Evolutionary conservation across 2,113 vertebrate genomes (phyloP), one percentile per base, ranked within the genome.

Genomic region (Misgurnus mizolepis): DNA sequence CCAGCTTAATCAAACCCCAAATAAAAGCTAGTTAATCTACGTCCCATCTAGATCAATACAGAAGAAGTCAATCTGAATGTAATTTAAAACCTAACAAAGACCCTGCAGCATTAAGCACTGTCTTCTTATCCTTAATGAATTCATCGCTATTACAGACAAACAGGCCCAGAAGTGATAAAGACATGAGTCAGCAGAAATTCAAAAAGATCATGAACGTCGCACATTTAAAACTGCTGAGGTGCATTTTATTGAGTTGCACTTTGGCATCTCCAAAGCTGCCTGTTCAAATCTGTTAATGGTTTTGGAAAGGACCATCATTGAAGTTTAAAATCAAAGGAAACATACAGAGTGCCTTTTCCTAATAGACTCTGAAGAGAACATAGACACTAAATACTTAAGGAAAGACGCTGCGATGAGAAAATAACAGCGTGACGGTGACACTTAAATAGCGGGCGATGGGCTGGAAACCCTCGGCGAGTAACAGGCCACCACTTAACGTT

Each of bases 241-340:
- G 53, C 58, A 39, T 77, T 69, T 67, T 50, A 81, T 86, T 85
- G 74, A 61, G 71, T 64, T 41, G 27, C 17, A 45, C 47, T 53
- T 60, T 62, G 55, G 67, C 39, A 18, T 47, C 41, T 66, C 47
- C 78, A 34, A 34, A 68, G 45, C 81, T 65, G n/a, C 76, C 41
- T 47, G 49, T 67, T 72, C 34, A 3, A 50, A 43, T 69, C 47
- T 81, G 34, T 45, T 53, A 34, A 41, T 50, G 22, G 43, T 68
- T 22, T 18, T n/a, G 72, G n/a, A 72, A 61, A 12, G 27, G 50
- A 43, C 14, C 40, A 60, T 60, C 70, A 43, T 22, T 39, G 66
- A 41, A 47, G 43, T 14, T 17, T 60, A 41, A 15, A 49, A 49
- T 5, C 77, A 74, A 79, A 39, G 58, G 72, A 68, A 67, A 73